Conservation (phyloP, 2,888 invertebrate genomes). For the Lasioglossum lativentre region DNA sequence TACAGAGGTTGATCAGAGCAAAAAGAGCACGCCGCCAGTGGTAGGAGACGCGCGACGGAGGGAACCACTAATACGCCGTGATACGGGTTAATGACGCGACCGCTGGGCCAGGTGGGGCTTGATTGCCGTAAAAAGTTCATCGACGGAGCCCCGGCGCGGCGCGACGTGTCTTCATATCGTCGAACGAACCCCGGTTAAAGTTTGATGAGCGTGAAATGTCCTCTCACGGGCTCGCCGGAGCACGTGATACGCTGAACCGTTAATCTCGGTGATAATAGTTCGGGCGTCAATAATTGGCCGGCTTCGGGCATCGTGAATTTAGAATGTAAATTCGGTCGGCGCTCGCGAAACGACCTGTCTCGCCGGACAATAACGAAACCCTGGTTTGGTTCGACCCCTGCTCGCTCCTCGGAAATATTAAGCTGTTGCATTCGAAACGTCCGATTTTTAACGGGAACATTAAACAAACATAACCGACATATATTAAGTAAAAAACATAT, state of each 20-base stretch:
- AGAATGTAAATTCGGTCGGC: not conserved
- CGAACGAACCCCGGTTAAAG: conserved; percentile 4
- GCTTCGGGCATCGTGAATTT: not conserved
- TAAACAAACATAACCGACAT: no score
- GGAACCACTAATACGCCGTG: conserved; percentile 24
- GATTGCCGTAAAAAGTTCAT: conserved; percentile 30
- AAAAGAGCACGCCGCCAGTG: not conserved
- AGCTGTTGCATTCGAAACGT: no score
- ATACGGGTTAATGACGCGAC: conserved; percentile 9
- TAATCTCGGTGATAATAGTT: not conserved
- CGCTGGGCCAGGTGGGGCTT: no score
- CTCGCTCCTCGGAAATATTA: not conserved
- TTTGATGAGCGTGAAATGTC: conserved; percentile 30
- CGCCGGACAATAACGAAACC: not conserved
- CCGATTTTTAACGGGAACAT: no score
- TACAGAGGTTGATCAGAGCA: not conserved
- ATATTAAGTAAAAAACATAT: no score
- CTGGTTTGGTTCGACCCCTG: not conserved
- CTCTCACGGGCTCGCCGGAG: not conserved
- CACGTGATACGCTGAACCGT: conserved; percentile 17
- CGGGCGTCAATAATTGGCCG: conserved; percentile 8
- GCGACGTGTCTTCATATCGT: conserved; percentile 13
- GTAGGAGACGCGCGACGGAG: not conserved
- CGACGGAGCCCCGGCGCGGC: not conserved
- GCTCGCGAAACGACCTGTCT: not conserved